These are phyloP conservation scores for Paramacrobiotus metropolitanus DNA, from an alignment of 1,140 invertebrate species.

Conservation along the genomic window DNA sequence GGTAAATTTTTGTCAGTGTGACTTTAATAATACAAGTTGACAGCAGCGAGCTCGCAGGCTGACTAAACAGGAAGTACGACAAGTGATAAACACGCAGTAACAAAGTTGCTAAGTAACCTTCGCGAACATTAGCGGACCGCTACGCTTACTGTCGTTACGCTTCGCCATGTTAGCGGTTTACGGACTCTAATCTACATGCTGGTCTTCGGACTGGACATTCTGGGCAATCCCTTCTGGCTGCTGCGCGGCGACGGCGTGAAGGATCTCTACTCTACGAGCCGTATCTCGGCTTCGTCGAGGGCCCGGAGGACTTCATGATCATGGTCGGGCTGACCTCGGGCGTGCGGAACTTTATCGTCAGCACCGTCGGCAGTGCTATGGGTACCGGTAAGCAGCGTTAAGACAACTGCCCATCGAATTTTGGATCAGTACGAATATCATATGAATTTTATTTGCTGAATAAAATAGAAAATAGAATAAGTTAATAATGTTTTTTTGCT, in stretches of 20 bases:
- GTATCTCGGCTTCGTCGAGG: slow-evolving; percentile 25
- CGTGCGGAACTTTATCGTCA: not conserved
- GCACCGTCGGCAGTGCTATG: not conserved
- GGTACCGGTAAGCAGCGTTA: not conserved
- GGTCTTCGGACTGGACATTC: slow-evolving; percentile 85
- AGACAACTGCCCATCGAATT: not conserved
- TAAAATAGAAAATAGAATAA: too few relatives aligned
- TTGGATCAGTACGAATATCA: too few relatives aligned
- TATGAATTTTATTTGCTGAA: too few relatives aligned
- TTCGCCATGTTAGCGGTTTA: too few relatives aligned
- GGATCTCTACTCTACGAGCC: slow-evolving; percentile 95
- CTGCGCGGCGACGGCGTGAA: slow-evolving; percentile 83
- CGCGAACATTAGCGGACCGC: too few relatives aligned
- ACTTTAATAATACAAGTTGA: too few relatives aligned
- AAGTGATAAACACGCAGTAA: slow-evolving; percentile 55
- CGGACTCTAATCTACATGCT: slow-evolving; percentile 85
- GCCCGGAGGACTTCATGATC: slow-evolving; percentile 1
- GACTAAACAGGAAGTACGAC: slow-evolving; percentile 42
- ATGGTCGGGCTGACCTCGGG: not conserved
- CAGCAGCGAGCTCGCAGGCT: too few relatives aligned
- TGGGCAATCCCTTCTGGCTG: slow-evolving; percentile 91
- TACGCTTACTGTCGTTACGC: too few relatives aligned
- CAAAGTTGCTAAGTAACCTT: too few relatives aligned
- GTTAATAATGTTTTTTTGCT: too few relatives aligned
- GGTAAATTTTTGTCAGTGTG: too few relatives aligned